Percentiles rank a stretch among this genome's conserved stretches.
Evolutionary conservation across 2,113 vertebrate species (phyloP).

Genomic region (Gasterosteus nipponicus): DNA sequence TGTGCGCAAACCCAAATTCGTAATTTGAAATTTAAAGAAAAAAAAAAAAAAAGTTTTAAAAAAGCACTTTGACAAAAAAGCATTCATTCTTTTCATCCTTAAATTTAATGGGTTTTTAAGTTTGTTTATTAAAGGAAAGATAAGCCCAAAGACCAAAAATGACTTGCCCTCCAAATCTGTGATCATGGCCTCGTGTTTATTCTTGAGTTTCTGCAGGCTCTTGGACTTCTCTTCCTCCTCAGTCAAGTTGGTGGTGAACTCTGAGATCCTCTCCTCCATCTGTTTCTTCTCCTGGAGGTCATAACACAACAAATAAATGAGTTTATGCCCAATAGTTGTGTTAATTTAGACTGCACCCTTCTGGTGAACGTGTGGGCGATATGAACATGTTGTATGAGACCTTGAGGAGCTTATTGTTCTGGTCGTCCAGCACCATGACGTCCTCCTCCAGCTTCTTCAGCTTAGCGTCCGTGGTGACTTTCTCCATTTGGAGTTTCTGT

Average conservation of each 20-base stretch:
- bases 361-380: neutral
- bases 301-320: neutral
- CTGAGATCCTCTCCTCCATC: conserved; percentile 91
- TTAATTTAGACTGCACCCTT: neutral
- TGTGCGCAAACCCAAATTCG: conserved; percentile 50
- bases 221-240: conserved; percentile 99
- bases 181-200: conserved; percentile 98
- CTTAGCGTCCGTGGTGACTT: conserved; percentile 92
- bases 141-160: neutral
- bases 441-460: conserved; percentile 94
- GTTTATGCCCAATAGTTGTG: neutral
- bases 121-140: too few species aligned
- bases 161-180: conserved; percentile 91
- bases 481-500: conserved; percentile 97
- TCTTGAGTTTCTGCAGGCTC: conserved; percentile 96
- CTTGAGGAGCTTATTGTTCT: conserved; percentile 92
- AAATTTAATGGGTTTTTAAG: too few species aligned
- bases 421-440: conserved; percentile 92
- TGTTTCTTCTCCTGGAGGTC: conserved; percentile 92
- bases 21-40: neutral
- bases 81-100: too few species aligned
- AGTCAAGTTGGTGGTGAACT: conserved; percentile 91
- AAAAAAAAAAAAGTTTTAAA: neutral
- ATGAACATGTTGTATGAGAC: conserved; percentile 68
- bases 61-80: too few species aligned